Evolutionary conservation across 2,888 invertebrate species (phyloP).

Genomic region (Hartigia nigra): DNA sequence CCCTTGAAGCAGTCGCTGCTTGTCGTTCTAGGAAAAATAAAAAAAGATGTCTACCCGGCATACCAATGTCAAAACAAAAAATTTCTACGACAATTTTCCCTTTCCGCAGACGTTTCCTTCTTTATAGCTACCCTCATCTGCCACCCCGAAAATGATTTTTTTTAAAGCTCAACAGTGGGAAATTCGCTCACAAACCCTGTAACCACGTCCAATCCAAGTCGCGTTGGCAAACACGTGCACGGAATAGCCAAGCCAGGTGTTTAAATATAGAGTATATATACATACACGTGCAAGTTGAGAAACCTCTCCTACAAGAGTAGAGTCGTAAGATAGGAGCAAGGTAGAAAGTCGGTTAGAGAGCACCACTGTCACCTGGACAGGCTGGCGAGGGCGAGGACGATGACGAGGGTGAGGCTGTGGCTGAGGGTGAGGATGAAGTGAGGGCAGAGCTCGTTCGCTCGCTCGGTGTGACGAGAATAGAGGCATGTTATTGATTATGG

Average conservation of each 20-base stretch:
- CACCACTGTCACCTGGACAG: conserved; percentile 58
- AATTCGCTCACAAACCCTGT: not conserved
- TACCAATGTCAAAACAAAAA: not conserved
- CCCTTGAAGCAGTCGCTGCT: not conserved
- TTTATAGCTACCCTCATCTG: not conserved
- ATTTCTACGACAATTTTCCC: not conserved
- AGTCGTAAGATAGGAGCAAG: not conserved
- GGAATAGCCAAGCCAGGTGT: not conserved
- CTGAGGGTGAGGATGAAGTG: conserved; percentile 25
- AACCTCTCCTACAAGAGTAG: not conserved
- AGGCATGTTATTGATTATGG: conserved; percentile 63
- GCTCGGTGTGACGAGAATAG: conserved; percentile 61
- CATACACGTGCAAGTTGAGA: not conserved
- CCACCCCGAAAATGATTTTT: not conserved
- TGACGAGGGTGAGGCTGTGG: not conserved
- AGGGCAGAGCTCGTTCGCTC: conserved; percentile 51
- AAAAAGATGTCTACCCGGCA: not conserved
- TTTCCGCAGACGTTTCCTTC: not conserved
- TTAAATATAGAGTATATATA: not conserved
- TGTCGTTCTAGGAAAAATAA: not conserved
- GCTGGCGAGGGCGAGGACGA: conserved; percentile 40
- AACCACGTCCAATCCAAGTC: not conserved
- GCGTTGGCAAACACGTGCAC: not conserved
- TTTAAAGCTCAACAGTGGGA: not conserved
- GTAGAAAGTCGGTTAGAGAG: conserved; percentile 29